Conservation (phyloP, 1,140 invertebrate species). For the Brachionus paranguensis region DNA sequence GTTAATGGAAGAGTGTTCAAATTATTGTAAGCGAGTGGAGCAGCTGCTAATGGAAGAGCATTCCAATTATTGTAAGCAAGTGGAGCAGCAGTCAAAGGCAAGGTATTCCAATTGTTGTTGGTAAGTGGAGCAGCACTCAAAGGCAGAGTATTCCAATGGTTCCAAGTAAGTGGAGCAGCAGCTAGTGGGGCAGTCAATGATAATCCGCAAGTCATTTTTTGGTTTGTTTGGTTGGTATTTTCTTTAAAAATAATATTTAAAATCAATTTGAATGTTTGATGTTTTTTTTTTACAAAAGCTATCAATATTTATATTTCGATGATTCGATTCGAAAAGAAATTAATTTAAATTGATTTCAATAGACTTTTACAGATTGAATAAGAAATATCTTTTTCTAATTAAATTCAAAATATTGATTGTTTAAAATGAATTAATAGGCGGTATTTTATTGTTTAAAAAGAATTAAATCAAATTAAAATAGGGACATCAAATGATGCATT, state of each 20-base stretch:
- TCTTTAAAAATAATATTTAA: neutral
- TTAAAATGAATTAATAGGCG: too few species aligned
- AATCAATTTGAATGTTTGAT: neutral
- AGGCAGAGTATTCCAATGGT: neutral
- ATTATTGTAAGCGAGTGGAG: neutral
- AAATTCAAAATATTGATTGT: neutral
- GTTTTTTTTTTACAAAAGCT: neutral
- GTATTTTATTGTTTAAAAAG: too few species aligned
- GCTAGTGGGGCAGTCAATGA: neutral
- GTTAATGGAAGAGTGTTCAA: neutral
- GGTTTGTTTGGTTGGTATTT: neutral
- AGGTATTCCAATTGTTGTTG: neutral
- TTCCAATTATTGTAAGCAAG: neutral
- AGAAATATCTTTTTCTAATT: too few species aligned
- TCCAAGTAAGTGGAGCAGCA: neutral
- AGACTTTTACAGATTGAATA: too few species aligned
- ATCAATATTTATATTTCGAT: neutral
- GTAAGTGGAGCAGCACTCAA: neutral
- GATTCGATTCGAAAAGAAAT: neutral
- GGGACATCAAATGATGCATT: neutral
- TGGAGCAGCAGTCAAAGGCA: neutral
- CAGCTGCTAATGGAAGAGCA: neutral
- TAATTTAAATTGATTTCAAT: too few species aligned
- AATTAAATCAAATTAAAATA: neutral
- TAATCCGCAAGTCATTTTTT: neutral